Evolutionary conservation across 2,797 vertebrate species (phyloP), one percentile per base, ranked within the genome.

Genomic region (Corythornis leucogaster): DNA sequence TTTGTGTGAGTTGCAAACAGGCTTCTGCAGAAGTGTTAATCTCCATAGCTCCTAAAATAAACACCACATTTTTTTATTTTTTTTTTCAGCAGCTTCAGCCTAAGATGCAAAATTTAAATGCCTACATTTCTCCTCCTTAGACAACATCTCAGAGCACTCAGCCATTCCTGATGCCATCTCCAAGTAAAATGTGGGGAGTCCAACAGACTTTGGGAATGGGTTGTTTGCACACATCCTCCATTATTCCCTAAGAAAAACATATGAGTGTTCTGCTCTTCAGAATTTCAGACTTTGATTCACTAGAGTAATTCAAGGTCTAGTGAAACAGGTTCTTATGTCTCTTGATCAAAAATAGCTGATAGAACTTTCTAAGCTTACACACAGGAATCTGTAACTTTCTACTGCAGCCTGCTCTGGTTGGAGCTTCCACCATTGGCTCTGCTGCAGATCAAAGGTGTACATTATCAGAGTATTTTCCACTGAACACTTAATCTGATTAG

Each of bases 71-170:
- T 46, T 33, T 33, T 33, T 33, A 8, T 33, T 33, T 78, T 54
- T 31, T 53, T 30, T n/a, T 89, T 82, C 75, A 51, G 13, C 18
- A 48, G 5, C 22, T 58, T 80, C 73, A 90, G 61, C 15, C 48
- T 87, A 79, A 93, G 50, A 10, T 81, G 22, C 45, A 91, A 80
- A 89, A 92, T 88, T 87, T 80, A 93, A 96, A 69, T 89, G 40
- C 7, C 28, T 68, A 45, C 8, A 77, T 95, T 80, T 87, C 53
- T 84, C 75, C 19, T 1, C 12, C 26, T 48, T 31, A 48, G 12
- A 17, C 20, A 76, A n/a, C 6, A 1, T 63, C 31, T 18, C 6
- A 68, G 42, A 78, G 5, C 42, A 46, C 25, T 75, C 0, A 0
- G 18, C 6, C 26, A 24, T 71, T 75, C 18, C 8, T 78, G 28